phyloP scores from a whole-genome alignment of 2,113 vertebrate species.

The Pachyramphus minor region DNA sequence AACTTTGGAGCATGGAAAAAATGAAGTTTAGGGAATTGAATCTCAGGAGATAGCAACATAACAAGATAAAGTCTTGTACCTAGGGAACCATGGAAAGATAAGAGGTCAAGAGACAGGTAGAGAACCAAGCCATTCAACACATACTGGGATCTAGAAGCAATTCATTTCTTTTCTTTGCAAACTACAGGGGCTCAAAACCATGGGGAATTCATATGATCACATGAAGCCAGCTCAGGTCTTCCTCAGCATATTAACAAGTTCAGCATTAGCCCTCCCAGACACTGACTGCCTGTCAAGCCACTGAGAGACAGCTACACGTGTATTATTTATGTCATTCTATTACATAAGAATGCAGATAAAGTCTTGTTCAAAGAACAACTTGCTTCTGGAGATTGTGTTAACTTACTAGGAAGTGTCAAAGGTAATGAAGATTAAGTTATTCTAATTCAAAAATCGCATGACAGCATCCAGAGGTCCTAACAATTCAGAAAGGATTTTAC shows the following conservation, averaged over 20 bases:
- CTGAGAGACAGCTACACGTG: background rate
- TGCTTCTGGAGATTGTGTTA: background rate
- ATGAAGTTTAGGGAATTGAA: background rate
- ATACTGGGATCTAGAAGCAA: background rate
- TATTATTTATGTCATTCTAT: background rate
- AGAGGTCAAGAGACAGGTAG: background rate
- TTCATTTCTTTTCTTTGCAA: background rate
- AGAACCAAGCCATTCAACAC: background rate
- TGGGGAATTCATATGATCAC: background rate
- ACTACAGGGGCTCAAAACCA: background rate
- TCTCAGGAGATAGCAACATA: background rate
- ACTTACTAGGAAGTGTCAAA: background rate
- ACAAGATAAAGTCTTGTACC: background rate
- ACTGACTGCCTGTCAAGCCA: background rate
- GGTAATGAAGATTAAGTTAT: background rate
- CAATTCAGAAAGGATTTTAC: background rate
- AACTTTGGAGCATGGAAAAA: background rate
- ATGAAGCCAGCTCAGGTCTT: background rate
- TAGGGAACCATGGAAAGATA: background rate
- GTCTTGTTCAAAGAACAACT: background rate
- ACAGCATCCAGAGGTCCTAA: background rate
- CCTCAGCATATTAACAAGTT: background rate
- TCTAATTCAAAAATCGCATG: background rate
- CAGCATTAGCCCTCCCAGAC: background rate
- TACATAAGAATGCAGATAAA: background rate